These are phyloP conservation scores for Gila robusta DNA, from an alignment of 2,797 vertebrate genomes.

Conservation along the genomic window DNA sequence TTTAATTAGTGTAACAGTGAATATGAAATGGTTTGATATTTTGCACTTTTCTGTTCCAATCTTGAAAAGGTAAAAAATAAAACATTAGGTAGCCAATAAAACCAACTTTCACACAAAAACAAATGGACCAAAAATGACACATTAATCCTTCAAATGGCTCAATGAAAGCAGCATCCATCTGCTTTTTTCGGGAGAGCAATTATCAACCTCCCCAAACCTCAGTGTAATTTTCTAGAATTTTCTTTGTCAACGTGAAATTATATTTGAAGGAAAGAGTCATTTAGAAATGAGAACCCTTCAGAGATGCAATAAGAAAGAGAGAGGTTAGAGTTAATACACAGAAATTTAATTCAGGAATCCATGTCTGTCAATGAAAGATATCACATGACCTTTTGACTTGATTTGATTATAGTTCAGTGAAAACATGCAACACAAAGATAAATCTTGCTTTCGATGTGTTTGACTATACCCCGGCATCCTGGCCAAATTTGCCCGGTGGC, in stretches of 20 bases:
- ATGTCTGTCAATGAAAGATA: not conserved
- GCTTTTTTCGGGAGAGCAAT: no score
- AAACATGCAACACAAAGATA: not conserved
- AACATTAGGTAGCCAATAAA: not conserved
- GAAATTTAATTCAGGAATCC: not conserved
- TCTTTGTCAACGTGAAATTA: no score
- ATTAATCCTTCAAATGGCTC: not conserved
- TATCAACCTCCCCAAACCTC: no score
- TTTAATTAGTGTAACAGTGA: not conserved
- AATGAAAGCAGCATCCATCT: not conserved
- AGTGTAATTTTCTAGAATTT: no score
- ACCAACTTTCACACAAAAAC: not conserved
- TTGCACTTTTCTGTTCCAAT: not conserved
- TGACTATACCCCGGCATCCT: not conserved
- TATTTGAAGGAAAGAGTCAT: no score
- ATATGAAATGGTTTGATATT: not conserved
- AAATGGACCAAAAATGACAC: not conserved
- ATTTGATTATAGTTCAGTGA: not conserved
- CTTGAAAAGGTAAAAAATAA: not conserved
- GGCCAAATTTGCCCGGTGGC: no score
- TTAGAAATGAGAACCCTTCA: not conserved
- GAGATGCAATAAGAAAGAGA: not conserved
- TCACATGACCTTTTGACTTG: not conserved
- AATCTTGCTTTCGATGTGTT: not conserved
- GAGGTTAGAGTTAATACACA: not conserved